Evolutionary conservation across 2,888 invertebrate genomes (phyloP).

Genomic region (Sarcophaga subvicina): DNA sequence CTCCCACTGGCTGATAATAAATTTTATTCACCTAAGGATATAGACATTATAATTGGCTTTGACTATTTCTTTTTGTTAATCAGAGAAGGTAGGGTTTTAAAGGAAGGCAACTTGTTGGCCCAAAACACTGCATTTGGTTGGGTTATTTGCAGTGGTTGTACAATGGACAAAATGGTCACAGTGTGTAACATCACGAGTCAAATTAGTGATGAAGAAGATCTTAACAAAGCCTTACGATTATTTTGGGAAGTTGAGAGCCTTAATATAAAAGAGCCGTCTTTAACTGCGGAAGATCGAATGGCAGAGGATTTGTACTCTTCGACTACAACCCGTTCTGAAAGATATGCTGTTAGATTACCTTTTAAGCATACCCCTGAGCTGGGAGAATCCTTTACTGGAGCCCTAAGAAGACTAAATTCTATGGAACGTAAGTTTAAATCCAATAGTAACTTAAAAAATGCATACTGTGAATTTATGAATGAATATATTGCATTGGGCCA

Average conservation of each 20-base stretch:
- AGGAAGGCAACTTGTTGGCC: no score
- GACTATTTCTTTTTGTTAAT: conserved; percentile 37
- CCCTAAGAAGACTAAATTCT: conserved; percentile 22
- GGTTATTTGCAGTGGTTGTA: conserved; percentile 35
- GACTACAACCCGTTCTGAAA: neutral
- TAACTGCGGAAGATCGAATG: neutral
- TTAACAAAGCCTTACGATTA: conserved; percentile 3
- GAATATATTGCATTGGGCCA: conserved; percentile 52
- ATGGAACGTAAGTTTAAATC: conserved; percentile 54
- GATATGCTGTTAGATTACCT: conserved; percentile 18
- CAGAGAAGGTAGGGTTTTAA: conserved; percentile 21
- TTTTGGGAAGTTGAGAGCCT: conserved; percentile 15
- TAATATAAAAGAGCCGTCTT: neutral
- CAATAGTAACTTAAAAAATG: conserved; percentile 3
- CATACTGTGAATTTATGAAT: conserved; percentile 39
- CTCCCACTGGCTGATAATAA: conserved; percentile 42
- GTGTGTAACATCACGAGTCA: conserved; percentile 5
- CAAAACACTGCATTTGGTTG: conserved; percentile 54
- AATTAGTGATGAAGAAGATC: conserved; percentile 35
- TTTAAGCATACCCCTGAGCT: conserved; percentile 24
- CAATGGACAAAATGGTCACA: conserved; percentile 9
- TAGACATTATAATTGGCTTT: conserved; percentile 26
- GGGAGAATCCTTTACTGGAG: conserved; percentile 33
- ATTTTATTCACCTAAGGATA: conserved; percentile 26
- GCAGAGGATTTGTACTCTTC: conserved; percentile 20